Evolutionary conservation across 92 coral and sea anemone genomes (phyloP), one percentile per base, ranked within the genome.

Genomic region (Epizoanthus illoricatus): DNA sequence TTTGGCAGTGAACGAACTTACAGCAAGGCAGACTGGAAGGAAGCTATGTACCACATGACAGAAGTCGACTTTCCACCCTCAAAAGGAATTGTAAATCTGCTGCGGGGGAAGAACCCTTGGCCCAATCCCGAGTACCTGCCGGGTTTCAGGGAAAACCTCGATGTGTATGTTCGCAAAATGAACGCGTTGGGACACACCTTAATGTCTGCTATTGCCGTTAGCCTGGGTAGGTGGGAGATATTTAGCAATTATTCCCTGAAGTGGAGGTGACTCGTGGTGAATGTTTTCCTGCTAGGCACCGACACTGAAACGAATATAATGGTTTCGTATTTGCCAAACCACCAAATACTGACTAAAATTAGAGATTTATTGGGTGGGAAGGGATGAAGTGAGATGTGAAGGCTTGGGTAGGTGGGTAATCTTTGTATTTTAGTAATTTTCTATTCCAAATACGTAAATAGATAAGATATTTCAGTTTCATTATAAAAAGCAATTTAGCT

Each of bases 11-110:
- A 93, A 82, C 63, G 65, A 6, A 89, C 91, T 20, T 76, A 86
- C 21, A 76, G 85, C 19, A 64, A 81, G 23, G 73, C 90, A 1
- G 98, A 93, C 55, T 93, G 98, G 98, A 92, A 92, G 21, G 98
- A 93, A 43, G 98, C 95, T 5, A 80, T 93, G 62, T 93, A 93
- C 65, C 85, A 92, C 54, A 85, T 90, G 69, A 85, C 84, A 13
- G 95, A 91, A 11, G 75, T 84, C 64, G 86, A 80, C 39, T 80
- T 84, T 52, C 69, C 81, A 6, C 57, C 39, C 40, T 71, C 80
- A 8, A 66, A 76, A 71, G 91, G 86, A 41, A 73, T 65, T 0
- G 92, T 89, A 74, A 62, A 72, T 24, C 65, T 79, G 2, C 76
- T 91, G 76, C 79, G 92, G 70, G 89, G 93, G n/a, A 67, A 18